Evolutionary conservation across 1,140 invertebrate genomes (phyloP).

Genomic region (Ruditapes philippinarum): DNA sequence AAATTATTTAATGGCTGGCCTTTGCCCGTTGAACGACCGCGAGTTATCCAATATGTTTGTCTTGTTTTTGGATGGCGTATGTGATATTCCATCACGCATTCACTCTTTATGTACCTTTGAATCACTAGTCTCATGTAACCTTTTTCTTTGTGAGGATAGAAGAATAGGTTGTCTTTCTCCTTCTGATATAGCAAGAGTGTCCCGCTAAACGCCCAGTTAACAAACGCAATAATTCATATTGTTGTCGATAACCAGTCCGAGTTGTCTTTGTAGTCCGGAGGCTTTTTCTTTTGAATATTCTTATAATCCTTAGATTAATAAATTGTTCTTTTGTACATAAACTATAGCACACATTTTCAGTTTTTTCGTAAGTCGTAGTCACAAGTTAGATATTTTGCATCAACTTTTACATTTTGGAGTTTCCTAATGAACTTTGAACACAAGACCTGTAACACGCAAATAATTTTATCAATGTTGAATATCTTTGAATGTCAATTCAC

Average conservation of each 20-base stretch:
- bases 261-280: not conserved
- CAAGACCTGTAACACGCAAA: not conserved
- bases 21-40: not conserved
- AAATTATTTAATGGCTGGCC: not conserved
- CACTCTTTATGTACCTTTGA: not conserved
- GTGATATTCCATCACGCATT: not conserved
- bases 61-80: not conserved
- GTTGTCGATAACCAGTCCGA: not conserved
- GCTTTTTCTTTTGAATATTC: not conserved
- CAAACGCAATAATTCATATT: not conserved
- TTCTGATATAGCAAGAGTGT: not conserved
- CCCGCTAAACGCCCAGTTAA: too few species aligned
- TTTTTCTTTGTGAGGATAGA: not conserved
- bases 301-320: not conserved
- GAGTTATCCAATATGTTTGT: slow-evolving; percentile 16
- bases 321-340: not conserved
- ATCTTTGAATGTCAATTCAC: not conserved
- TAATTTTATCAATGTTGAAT: slow-evolving; percentile 40
- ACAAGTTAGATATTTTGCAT: too few species aligned
- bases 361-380: not conserved
- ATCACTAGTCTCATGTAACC: not conserved
- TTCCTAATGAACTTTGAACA: not conserved
- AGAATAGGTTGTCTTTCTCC: slow-evolving; percentile 21
- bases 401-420: not conserved
- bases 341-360: not conserved